Base-by-base conservation (phyloP, 2,113 vertebrate genomes). In the Cnemophilus loriae region DNA sequence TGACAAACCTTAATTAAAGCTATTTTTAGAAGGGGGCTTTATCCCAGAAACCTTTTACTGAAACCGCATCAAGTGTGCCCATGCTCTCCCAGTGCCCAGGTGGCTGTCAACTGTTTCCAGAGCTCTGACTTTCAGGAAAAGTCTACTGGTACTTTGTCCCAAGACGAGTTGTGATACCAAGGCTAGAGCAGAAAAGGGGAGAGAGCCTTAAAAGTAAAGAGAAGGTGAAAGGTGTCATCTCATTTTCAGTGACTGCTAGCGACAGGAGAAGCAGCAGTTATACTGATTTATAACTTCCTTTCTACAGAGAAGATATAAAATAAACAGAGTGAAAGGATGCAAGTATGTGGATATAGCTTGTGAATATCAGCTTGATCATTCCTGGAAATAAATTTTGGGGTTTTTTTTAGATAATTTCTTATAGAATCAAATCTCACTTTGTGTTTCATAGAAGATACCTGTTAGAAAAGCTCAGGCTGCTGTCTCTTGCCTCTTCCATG, bases 11-110 rank as follows among this genome's bases (percentile, higher is more conserved):
- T 60, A 80, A 68, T 21, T 35, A 7, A 90, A 79, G 32, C 17
- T 76, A 27, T 47, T 85, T 95, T 80, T 61, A 73, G 46, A 42
- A 70, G 15, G 26, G 28, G 39, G 7, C 22, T 86, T 93, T 86
- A 52, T 67, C 44, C 14, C 50, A 67, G 76, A 74, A 84, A 67
- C 13, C 7, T 84, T 70, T 80, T 59, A 46, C 39, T 5, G 1
- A 84, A 87, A 67, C 49, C 0, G 0, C 33, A 67, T 28, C 33
- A 50, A 52, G 47, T 2, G 0, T 2, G 8, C 19, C 37, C 3
- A 0, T 0, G 1, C 18, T 84, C 13, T 68, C 11, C 39, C 0
- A 0, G 28, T 8, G 6, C 35, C 47, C 44, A 46, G 22, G n/a
- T 0, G 0, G 14, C 37, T 63, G 6, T 21, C 0, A 0, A 16